Conservation (phyloP, 2,888 invertebrate species). For the Hirudinaria manillensis region DNA sequence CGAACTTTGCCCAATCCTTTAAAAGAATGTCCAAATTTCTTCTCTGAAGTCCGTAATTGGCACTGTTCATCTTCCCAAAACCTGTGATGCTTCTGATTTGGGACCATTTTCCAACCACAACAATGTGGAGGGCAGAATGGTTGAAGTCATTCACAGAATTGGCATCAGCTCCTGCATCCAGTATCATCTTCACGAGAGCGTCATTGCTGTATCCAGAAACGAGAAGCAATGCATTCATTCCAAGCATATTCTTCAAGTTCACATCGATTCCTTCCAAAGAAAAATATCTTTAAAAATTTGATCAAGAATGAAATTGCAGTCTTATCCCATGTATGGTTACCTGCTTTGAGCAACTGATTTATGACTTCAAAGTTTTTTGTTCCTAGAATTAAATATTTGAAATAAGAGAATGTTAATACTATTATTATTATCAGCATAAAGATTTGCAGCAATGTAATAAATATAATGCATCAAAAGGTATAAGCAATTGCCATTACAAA, state of each 20-base stretch:
- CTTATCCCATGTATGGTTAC: not conserved
- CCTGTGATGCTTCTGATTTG: slow-evolving; percentile 32
- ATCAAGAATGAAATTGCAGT: not conserved
- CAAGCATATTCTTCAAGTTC: slow-evolving; percentile 42
- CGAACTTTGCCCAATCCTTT: slow-evolving; percentile 39
- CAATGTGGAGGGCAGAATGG: slow-evolving; percentile 41
- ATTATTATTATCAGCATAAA: not conserved
- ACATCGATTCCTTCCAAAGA: slow-evolving; percentile 37
- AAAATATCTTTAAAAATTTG: not conserved
- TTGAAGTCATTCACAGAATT: slow-evolving; percentile 41
- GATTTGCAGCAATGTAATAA: not conserved
- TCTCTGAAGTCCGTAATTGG: slow-evolving; percentile 37
- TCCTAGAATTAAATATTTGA: slow-evolving; percentile 32
- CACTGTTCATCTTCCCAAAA: slow-evolving; percentile 28
- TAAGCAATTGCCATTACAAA: not conserved
- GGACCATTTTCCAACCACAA: slow-evolving; percentile 39
- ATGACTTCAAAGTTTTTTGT: slow-evolving; percentile 40
- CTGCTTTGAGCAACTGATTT: slow-evolving; percentile 36
- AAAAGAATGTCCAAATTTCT: slow-evolving; percentile 39
- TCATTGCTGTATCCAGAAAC: slow-evolving; percentile 42
- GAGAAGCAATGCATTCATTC: slow-evolving; percentile 41
- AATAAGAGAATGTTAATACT: not conserved
- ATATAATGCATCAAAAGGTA: not conserved
- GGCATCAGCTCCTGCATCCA: slow-evolving; percentile 40
- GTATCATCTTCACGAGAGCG: slow-evolving; percentile 38